Base-by-base conservation (phyloP, 2,113 vertebrate genomes). In the Callocephalon fimbriatum region DNA sequence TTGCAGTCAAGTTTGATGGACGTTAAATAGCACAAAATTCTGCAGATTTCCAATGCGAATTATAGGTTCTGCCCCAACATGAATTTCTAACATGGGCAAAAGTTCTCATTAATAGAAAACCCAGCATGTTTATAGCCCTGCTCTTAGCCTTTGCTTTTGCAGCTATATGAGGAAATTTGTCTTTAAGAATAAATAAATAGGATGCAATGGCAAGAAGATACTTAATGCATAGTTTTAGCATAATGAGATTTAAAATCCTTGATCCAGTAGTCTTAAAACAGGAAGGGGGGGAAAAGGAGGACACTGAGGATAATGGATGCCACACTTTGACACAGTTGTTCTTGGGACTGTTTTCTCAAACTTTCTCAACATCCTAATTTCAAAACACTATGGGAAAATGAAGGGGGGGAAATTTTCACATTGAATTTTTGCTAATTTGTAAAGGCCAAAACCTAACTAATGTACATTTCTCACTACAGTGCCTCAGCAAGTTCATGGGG, bases 371-470 rank as follows among this genome's bases (percentile, higher is more conserved):
- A 15, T 44, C 21, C 2, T 74, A 4, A 47, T 95, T 96, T 78
- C 21, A 77, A 88, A 94, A 80, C 3, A 3, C 59, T 66, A 44
- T 72, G 56, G 45, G 17, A 77, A 84, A 84, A 77, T 8, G 31
- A 66, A 85, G 42, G 47, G 26, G 58, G 14, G 2, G 3, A 27
- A 92, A 40, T 32, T 38, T 88, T 88, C 29, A 15, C 31, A 37
- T 71, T 77, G 71, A 73, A 61, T 50, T 92, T 91, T 90, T 96
- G 59, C 59, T 96, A 96, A 97, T 96, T 98, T 97, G 91, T 97
- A 93, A 97, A 97, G 94, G 95, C 94, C 91, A 96, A 77, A 90
- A 87, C 51, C 89, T 88, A 77, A 56, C 73, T 96, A 68, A 82
- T 94, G 48, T 94, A 86, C 66, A 44, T 71, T 88, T 95, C 78